Evolutionary conservation across 1,140 invertebrate genomes (phyloP), one percentile per base, ranked within the genome.

Genomic region (Berghia stephanieae): DNA sequence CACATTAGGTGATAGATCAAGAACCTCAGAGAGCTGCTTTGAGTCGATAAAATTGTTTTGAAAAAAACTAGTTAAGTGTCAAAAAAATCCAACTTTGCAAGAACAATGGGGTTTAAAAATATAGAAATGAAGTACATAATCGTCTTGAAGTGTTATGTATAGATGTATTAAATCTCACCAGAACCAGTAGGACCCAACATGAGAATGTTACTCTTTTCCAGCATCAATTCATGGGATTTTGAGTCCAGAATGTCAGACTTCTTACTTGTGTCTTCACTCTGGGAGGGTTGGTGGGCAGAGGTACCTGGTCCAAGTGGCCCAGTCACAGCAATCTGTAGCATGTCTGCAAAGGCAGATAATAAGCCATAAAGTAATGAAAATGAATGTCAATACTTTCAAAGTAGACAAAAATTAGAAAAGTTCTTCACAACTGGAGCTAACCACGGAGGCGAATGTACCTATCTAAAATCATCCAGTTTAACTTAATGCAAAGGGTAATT

Each of bases 141-240:
- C 13, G 27, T 63, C 8, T 21, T 63, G 27, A 8, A 63, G 10
- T n/a, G n/a, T n/a, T n/a, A n/a, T n/a, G n/a, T n/a, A n/a, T 5
- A 46, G 6, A 2, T 13, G 18, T 27, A 21, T 27, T 34, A 1
- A 6, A 13, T 72, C 88, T 89, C 82, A 92, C 97, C 97, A 83
- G 96, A 98, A 70, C 98, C 98, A 24, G 98, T 99, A 36, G 98
- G 98, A 24, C 98, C 98, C 2, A 99, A 90, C 82, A 99, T 92
- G 18, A 99, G 91, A 78, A 99, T 98, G 86, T 99, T 99, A 86
- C 96, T 98, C 90, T 99, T 99, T 86, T 99, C 98, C 75, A 99
- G 90, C 83, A 95, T 93, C 36, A 99, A 89, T 81, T 96, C 95
- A 89, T 96, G 94, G 44, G 93, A 93, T 55, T 93, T 93, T 46